Evolutionary conservation across 2,113 vertebrate species (phyloP), one percentile per base, ranked within the genome.

Genomic region (Caloenas nicobarica): DNA sequence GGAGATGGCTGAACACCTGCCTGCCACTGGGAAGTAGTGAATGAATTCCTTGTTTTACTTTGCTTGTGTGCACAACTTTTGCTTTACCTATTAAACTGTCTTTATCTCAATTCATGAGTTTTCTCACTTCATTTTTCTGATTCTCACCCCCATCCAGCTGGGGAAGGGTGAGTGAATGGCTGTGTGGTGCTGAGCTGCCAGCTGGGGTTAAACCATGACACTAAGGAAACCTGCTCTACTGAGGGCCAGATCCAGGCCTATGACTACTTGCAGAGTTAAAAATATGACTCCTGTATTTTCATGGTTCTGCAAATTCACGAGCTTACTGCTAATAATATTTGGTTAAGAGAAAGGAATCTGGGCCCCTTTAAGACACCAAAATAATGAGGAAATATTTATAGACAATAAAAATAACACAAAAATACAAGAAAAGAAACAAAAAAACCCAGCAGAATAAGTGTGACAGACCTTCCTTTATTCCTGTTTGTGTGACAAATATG

Each of bases 331-430:
- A 44, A 31, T 48, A 44, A 5, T 2, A 17, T 66, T 66, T 85
- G 4, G 22, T 61, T 78, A 79, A 82, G 0, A 76, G 24, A 61
- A 78, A 21, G 5, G 58, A 57, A 16, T 3, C 50, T 1, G 0
- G 2, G 1, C 4, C 44, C 36, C 29, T 38, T 81, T 53, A 85
- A 34, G 21, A 53, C 6, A 44, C 7, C 4, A 51, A 71, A 70
- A 53, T 22, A 58, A 42, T 38, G 1, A 53, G 9, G 16, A 87
- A 70, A 26, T 1, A 48, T 57, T 15, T 16, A 40, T 0, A 2
- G 15, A 2, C 1, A 61, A 86, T 33, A 3, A 5, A 40, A 26
- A 34, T 21, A 13, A 36, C 44, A 44, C 44, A 66, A 22, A 65
- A 26, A 56, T 24, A 7, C 44, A 44, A 44, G 44, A 16, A 44